Conservation (phyloP, 2,888 invertebrate genomes). For the Drosophila gaucha region DNA sequence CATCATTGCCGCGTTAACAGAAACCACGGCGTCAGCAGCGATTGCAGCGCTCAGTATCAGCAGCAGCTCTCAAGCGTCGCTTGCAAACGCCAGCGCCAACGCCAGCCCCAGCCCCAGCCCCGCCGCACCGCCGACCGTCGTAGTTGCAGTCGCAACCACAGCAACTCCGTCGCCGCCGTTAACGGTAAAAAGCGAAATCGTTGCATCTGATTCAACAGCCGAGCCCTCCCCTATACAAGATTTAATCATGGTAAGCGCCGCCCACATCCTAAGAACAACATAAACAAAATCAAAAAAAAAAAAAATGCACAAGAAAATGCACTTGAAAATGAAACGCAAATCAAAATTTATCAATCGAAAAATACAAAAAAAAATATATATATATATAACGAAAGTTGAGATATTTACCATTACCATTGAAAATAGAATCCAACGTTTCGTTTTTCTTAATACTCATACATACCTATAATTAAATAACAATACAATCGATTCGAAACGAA, state of each 20-base stretch:
- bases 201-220: constrained; percentile 68
- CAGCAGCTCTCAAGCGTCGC: constrained; percentile 76
- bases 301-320: constrained; percentile 51
- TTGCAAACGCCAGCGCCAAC: constrained; percentile 58
- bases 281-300: constrained; percentile 35
- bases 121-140: constrained; percentile 38
- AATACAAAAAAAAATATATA: constrained; percentile 4
- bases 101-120: constrained; percentile 20
- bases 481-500: constrained; percentile 47
- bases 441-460: constrained; percentile 56
- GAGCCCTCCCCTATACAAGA: constrained; percentile 79
- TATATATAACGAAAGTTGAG: constrained; percentile 34
- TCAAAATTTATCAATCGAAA: constrained; percentile 19
- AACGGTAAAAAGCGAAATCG: constrained; percentile 70
- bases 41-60: constrained; percentile 80
- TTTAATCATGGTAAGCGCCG: constrained; percentile 84
- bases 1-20: constrained; percentile 82
- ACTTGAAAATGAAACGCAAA: constrained; percentile 52
- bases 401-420: constrained; percentile 35
- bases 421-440: constrained; percentile 52
- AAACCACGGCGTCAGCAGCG: constrained; percentile 78
- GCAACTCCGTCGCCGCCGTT: constrained; percentile 52
- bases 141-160: constrained; percentile 37
- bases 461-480: constrained; percentile 45
- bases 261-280: constrained; percentile 53